Evolutionary conservation across 2,113 vertebrate species (phyloP).

Genomic region (Xenopus borealis): DNA sequence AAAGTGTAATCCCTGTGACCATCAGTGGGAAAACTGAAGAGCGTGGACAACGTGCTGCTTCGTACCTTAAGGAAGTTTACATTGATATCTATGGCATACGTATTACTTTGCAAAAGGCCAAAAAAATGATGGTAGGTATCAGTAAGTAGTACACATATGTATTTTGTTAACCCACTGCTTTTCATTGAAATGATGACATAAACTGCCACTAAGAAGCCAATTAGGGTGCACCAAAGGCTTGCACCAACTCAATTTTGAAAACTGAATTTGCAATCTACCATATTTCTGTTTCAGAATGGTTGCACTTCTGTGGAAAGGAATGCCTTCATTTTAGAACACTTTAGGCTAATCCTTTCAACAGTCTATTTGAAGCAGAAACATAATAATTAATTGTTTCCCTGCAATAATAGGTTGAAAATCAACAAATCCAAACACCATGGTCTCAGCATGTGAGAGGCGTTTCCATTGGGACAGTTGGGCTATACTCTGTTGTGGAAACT

Average conservation of each 20-base stretch:
- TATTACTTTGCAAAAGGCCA: slow-evolving; percentile 76
- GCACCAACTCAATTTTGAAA: too few relatives aligned
- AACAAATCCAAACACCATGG: slow-evolving; percentile 66
- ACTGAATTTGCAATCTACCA: too few relatives aligned
- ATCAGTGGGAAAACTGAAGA: slow-evolving; percentile 85
- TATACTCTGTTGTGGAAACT: slow-evolving; percentile 74
- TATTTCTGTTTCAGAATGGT: too few relatives aligned
- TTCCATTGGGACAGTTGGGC: slow-evolving; percentile 71
- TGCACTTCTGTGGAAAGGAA: too few relatives aligned
- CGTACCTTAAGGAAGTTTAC: slow-evolving; percentile 77
- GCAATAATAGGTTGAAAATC: slow-evolving; percentile 48
- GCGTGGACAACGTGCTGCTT: slow-evolving; percentile 74
- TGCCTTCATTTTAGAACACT: too few relatives aligned
- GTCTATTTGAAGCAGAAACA: too few relatives aligned
- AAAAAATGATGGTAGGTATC: slow-evolving; percentile 71
- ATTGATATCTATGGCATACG: slow-evolving; percentile 65
- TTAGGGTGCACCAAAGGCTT: too few relatives aligned
- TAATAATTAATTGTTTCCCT: too few relatives aligned
- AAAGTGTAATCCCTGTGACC: slow-evolving; percentile 68
- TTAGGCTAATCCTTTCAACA: too few relatives aligned
- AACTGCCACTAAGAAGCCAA: too few relatives aligned
- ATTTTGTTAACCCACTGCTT: too few relatives aligned
- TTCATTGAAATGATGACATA: too few relatives aligned
- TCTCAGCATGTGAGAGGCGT: slow-evolving; percentile 52
- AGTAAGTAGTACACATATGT: neutral